phyloP scores from a whole-genome alignment of 1,140 invertebrate genomes.

The Steinernema khuongi region DNA sequence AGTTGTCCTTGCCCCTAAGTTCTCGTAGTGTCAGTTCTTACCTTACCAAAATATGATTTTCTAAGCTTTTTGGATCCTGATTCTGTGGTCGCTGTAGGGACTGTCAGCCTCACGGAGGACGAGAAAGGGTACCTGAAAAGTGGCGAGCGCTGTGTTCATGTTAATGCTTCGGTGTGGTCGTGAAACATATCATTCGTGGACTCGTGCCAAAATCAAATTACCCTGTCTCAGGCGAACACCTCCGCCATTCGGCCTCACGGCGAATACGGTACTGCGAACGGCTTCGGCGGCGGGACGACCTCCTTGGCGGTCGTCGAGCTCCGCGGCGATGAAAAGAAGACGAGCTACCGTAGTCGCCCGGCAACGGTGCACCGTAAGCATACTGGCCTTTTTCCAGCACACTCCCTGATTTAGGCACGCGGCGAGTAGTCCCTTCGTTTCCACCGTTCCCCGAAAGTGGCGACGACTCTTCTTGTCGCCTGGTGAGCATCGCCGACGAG shows the following conservation, averaged over 20 bases:
- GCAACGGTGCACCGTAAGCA: slow-evolving; percentile 1
- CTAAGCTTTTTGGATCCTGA: no score
- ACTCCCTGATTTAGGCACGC: not conserved
- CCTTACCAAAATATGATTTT: no score
- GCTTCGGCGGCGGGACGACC: not conserved
- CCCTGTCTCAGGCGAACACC: not conserved
- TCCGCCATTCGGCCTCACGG: not conserved
- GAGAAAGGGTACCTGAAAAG: no score
- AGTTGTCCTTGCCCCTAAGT: no score
- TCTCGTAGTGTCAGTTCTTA: no score
- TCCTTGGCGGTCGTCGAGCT: not conserved
- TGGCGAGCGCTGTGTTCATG: no score
- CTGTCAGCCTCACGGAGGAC: no score
- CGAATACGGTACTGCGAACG: slow-evolving; percentile 12
- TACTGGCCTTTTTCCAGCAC: not conserved
- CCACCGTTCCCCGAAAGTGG: not conserved
- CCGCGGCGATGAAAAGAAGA: not conserved
- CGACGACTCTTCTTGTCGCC: not conserved
- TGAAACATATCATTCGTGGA: not conserved
- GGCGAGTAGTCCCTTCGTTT: not conserved
- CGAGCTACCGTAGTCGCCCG: not conserved
- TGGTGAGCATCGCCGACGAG: not conserved
- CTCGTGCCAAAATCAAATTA: not conserved
- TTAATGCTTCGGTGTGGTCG: not conserved
- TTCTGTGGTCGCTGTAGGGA: no score